Percentiles rank a stretch among this genome's conserved stretches.
phyloP scores from a whole-genome alignment of 2,888 invertebrate species.

The Caenorhabditis afra region DNA sequence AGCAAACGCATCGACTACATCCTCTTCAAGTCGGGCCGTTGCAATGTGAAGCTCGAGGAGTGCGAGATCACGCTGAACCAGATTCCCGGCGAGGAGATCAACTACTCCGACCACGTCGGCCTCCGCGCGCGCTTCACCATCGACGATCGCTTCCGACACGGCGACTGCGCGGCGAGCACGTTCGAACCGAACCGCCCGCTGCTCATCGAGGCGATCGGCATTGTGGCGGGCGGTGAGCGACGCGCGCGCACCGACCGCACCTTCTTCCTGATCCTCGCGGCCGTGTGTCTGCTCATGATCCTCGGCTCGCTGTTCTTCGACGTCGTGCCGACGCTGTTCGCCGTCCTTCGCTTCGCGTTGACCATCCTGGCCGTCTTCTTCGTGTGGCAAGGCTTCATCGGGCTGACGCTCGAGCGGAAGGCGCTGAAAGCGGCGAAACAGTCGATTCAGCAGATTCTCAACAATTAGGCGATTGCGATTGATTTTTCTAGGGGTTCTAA shows the following conservation, averaged over 20 bases:
- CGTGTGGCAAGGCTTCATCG: constrained; percentile 78
- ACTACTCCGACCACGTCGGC: constrained; percentile 79
- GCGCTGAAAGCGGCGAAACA: constrained; percentile 79
- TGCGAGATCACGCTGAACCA: constrained; percentile 68
- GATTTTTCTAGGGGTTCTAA: not conserved
- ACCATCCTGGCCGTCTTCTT: constrained; percentile 77
- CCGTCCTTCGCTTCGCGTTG: constrained; percentile 71
- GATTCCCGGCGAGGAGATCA: constrained; percentile 66
- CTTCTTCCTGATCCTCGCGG: constrained; percentile 54
- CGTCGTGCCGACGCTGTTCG: constrained; percentile 55
- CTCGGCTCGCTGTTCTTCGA: constrained; percentile 62
- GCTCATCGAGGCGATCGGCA: constrained; percentile 69
- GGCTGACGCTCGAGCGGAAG: constrained; percentile 78
- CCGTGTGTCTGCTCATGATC: constrained; percentile 54
- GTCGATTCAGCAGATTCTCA: constrained; percentile 70
- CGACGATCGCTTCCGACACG: constrained; percentile 61
- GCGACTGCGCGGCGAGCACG: constrained; percentile 27
- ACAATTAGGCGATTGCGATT: constrained; percentile 33
- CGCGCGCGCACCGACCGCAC: constrained; percentile 73
- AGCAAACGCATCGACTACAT: constrained; percentile 96
- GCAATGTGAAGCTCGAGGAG: constrained; percentile 64
- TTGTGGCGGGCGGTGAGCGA: constrained; percentile 76
- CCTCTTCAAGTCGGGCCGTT: constrained; percentile 83
- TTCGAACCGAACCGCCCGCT: constrained; percentile 70
- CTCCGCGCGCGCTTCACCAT: constrained; percentile 74